Percentiles rank a stretch among this genome's conserved stretches.
Conservation (phyloP, 2,888 invertebrate species). For the Melangyna quadrimaculata region DNA sequence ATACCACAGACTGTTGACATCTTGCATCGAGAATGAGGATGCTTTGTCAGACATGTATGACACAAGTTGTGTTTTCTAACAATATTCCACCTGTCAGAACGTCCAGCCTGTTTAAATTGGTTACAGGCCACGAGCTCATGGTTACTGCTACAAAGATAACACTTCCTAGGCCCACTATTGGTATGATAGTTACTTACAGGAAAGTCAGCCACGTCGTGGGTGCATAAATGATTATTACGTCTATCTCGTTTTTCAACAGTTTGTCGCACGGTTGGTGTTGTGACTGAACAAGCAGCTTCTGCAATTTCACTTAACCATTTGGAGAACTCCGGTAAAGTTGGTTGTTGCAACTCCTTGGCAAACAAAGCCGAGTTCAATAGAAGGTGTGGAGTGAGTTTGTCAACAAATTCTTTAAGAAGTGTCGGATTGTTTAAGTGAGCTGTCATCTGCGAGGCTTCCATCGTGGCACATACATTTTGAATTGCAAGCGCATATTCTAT, state of each 20-base stretch:
- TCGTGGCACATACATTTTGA: slow-evolving; percentile 19
- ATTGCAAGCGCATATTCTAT: slow-evolving; percentile 29
- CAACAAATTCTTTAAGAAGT: slow-evolving; percentile 28
- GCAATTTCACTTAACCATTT: slow-evolving; percentile 17
- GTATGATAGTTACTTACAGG: no score
- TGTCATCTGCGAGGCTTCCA: slow-evolving; percentile 15
- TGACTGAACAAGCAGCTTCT: background rate
- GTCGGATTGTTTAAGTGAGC: slow-evolving; percentile 19
- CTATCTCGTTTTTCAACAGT: background rate
- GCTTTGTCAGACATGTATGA: background rate
- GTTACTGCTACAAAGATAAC: no score
- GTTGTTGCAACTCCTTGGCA: background rate
- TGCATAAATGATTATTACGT: background rate
- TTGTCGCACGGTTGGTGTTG: background rate
- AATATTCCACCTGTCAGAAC: no score
- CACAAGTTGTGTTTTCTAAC: background rate
- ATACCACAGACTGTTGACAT: background rate
- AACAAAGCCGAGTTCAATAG: slow-evolving; percentile 5
- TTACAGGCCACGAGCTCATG: no score
- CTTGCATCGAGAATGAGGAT: background rate
- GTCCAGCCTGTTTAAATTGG: no score
- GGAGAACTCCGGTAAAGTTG: slow-evolving; percentile 4
- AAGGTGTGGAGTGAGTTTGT: slow-evolving; percentile 12
- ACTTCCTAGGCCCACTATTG: no score
- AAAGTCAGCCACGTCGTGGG: background rate